phyloP scores from a whole-genome alignment of 2,113 vertebrate genomes.

The Catagonus wagneri region DNA sequence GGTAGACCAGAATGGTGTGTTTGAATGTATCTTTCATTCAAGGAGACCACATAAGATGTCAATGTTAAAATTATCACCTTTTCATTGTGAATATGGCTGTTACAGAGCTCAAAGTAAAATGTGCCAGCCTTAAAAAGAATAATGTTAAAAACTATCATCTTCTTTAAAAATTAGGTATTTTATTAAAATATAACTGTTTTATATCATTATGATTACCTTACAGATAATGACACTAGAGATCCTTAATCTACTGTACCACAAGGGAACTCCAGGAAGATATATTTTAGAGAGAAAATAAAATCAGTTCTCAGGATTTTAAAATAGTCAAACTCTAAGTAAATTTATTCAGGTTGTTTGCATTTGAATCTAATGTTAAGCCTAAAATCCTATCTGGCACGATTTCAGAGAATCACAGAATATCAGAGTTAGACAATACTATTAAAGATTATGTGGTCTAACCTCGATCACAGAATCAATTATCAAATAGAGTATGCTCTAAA shows the following conservation, averaged over 20 bases:
- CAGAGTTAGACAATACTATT: not conserved
- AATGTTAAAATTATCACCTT: not conserved
- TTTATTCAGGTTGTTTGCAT: conserved; percentile 34
- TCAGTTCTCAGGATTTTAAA: not conserved
- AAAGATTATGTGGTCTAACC: not conserved
- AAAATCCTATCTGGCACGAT: conserved; percentile 25
- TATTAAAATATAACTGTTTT: not conserved
- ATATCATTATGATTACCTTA: not conserved
- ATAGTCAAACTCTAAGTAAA: not conserved
- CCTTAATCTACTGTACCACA: too few relatives aligned
- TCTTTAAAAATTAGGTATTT: not conserved
- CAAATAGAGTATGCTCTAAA: not conserved
- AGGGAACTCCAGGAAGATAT: not conserved
- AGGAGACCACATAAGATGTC: not conserved
- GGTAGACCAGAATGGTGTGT: not conserved
- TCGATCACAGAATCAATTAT: not conserved
- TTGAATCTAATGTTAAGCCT: conserved; percentile 38
- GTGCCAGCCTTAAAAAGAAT: not conserved
- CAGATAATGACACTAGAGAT: not conserved
- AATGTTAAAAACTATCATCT: not conserved
- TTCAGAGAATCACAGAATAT: conserved; percentile 7
- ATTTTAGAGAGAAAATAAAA: conserved; percentile 35
- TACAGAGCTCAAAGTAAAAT: not conserved
- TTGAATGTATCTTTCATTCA: not conserved
- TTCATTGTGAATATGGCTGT: not conserved